Evolutionary conservation across 2,797 vertebrate species (phyloP).

Genomic region (Champsocephalus esox): DNA sequence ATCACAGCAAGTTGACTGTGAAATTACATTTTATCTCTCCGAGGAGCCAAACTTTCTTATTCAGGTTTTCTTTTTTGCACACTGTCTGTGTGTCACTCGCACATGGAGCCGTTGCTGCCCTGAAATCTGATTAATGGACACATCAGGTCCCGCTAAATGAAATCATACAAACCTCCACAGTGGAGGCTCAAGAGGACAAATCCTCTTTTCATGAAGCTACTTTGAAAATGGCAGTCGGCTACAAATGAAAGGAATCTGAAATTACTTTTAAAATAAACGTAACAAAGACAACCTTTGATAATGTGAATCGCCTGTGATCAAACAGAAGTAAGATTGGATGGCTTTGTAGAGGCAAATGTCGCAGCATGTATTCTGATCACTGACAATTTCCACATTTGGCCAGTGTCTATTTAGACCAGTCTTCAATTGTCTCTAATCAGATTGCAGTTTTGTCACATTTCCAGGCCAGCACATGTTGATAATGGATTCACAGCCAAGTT

Average conservation of each 20-base stretch:
- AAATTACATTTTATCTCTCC: conserved; percentile 86
- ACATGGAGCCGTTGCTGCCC: conserved; percentile 18
- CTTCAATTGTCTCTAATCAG: conserved; percentile 60
- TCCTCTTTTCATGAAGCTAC: conserved; percentile 13
- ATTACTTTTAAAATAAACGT: conserved; percentile 2
- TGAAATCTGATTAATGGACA: conserved; percentile 46
- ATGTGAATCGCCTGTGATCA: conserved; percentile 24
- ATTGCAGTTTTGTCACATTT: conserved; percentile 73
- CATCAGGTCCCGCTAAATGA: conserved; percentile 22
- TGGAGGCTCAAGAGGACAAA: conserved; percentile 15
- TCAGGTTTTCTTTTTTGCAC: conserved; percentile 49
- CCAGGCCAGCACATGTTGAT: conserved; percentile 46
- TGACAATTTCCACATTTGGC: conserved; percentile 13
- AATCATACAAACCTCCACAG: conserved; percentile 30
- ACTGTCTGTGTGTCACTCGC: not conserved
- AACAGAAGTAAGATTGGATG: conserved; percentile 28
- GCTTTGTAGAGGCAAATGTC: conserved; percentile 21
- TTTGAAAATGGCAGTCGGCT: conserved; percentile 22
- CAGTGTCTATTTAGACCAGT: conserved; percentile 34
- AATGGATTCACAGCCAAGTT: conserved; percentile 66
- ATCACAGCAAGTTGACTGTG: conserved; percentile 87
- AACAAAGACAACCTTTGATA: conserved; percentile 20
- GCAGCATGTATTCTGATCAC: conserved; percentile 44
- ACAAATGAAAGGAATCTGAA: conserved; percentile 15
- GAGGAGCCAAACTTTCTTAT: conserved; percentile 76